A percentile compares a stretch with the other conserved stretches of the same genome.
Conservation (phyloP, 2,888 invertebrate genomes). For the Machimus atricapillus region DNA sequence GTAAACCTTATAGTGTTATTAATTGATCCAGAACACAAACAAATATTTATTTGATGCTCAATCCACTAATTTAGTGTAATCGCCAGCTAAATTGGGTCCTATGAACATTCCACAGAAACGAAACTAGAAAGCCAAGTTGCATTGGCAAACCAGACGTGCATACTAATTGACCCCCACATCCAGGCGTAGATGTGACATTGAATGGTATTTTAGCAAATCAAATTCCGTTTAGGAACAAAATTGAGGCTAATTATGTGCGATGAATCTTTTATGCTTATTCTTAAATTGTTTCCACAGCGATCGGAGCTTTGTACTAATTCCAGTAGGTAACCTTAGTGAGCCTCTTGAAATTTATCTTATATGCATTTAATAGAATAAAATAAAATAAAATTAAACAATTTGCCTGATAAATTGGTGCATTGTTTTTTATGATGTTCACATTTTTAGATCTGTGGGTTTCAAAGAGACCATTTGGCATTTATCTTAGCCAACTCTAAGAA, state of each 20-base stretch:
- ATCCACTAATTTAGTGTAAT: not conserved
- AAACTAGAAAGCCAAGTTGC: constrained; percentile 14
- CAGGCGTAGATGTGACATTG: not conserved
- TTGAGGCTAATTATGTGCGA: not conserved
- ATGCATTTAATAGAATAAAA: not conserved
- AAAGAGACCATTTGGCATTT: not conserved
- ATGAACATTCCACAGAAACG: constrained; percentile 3
- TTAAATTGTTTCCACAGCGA: not conserved
- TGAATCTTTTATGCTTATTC: not conserved
- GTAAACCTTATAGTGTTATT: not conserved
- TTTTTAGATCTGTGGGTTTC: not conserved
- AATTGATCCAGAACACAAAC: not conserved
- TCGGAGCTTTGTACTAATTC: not conserved
- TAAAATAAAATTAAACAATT: too few species aligned
- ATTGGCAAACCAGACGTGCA: not conserved
- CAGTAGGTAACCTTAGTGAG: not conserved
- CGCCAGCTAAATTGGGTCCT: not conserved
- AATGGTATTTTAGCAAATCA: constrained; percentile 10
- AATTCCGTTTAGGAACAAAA: not conserved
- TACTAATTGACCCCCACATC: constrained; percentile 1
- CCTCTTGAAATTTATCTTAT: not conserved
- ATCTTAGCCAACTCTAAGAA: not conserved
- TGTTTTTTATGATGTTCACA: too few species aligned
- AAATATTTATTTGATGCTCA: not conserved
- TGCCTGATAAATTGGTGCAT: too few species aligned